Evolutionary conservation across 2,888 invertebrate species (phyloP).

Genomic region (Chrysomela aeneicollis): DNA sequence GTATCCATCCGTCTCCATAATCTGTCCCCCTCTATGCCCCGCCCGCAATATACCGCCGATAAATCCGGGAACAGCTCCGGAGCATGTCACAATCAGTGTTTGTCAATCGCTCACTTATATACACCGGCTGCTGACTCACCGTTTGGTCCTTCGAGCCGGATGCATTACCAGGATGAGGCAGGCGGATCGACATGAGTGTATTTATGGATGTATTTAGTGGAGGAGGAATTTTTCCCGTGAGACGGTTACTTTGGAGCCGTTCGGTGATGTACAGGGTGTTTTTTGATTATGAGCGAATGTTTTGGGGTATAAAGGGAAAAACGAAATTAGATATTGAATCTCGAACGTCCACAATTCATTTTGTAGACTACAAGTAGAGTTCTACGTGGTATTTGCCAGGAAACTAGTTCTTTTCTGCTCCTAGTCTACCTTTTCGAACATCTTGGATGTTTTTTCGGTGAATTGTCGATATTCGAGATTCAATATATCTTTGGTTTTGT

Average conservation of each 20-base stretch:
- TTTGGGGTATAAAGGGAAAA: too few relatives aligned
- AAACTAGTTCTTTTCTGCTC: too few relatives aligned
- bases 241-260: background rate
- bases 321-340: too few relatives aligned
- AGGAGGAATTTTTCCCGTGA: background rate
- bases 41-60: constrained; percentile 52
- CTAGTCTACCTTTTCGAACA: too few relatives aligned
- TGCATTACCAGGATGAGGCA: constrained; percentile 24
- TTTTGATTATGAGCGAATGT: too few relatives aligned
- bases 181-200: constrained; percentile 13
- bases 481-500: too few relatives aligned
- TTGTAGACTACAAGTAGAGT: too few relatives aligned
- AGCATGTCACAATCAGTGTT: constrained; percentile 61
- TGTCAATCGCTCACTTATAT: constrained; percentile 58
- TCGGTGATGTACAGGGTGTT: background rate
- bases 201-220: background rate
- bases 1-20: constrained; percentile 59
- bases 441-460: too few relatives aligned
- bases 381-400: too few relatives aligned
- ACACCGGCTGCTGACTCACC: constrained; percentile 51
- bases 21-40: constrained; percentile 56
- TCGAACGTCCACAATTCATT: too few relatives aligned
- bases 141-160: constrained; percentile 42
- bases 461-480: too few relatives aligned
- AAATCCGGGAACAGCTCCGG: constrained; percentile 58